Percentiles rank a stretch among this genome's conserved stretches.
Evolutionary conservation across 2,113 vertebrate species (phyloP).

Genomic region (Ciconia maguari): DNA sequence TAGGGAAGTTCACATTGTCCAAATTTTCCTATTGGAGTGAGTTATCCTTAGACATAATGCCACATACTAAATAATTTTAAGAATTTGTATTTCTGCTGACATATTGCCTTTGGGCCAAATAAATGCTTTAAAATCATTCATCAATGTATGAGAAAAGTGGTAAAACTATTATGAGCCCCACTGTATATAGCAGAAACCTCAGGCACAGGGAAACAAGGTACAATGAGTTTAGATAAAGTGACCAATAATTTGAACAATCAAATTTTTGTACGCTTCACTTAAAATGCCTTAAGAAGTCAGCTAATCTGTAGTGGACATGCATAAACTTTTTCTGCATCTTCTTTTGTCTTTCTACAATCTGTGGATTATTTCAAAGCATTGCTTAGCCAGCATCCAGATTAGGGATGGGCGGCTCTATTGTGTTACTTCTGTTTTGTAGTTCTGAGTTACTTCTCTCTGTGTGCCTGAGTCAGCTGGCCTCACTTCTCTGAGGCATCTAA

Average conservation of each 20-base stretch:
- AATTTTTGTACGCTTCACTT: not conserved
- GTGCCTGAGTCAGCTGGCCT: not conserved
- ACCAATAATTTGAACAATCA: not conserved
- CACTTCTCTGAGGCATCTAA: not conserved
- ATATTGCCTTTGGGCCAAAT: not conserved
- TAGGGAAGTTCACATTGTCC: not conserved
- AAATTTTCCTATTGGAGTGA: not conserved
- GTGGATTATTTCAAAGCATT: not conserved
- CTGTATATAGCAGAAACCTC: not conserved
- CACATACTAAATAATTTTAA: not conserved
- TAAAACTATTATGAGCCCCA: not conserved
- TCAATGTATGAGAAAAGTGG: not conserved
- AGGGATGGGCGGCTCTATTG: not conserved
- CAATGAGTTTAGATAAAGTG: not conserved
- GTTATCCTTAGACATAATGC: not conserved
- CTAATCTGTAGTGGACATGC: not conserved
- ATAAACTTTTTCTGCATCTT: not conserved
- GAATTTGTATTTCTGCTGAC: not conserved
- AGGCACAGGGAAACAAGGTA: not conserved
- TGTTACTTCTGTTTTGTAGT: not conserved
- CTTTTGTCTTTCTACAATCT: not conserved
- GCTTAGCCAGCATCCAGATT: not conserved
- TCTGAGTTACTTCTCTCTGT: not conserved
- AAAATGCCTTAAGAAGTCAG: not conserved
- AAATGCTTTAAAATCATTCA: not conserved